Evolutionary conservation across 2,113 vertebrate species (phyloP).

Genomic region (Cyanoramphus novaezelandiae): DNA sequence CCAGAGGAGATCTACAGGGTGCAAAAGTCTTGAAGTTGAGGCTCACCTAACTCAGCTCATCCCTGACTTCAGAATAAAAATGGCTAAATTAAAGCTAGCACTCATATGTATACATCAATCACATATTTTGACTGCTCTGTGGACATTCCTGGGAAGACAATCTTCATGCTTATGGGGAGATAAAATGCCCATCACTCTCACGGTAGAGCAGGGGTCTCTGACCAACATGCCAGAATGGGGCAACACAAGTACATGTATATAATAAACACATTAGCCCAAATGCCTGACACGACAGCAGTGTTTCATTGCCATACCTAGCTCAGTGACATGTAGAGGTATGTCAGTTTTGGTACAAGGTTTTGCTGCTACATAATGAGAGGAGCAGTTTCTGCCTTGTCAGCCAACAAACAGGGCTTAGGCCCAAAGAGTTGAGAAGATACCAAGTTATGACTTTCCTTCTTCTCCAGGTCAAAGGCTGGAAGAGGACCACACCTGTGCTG

Average conservation of each 20-base stretch:
- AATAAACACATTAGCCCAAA: not conserved
- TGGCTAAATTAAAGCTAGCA: not conserved
- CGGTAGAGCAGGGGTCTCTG: not conserved
- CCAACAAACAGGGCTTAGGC: not conserved
- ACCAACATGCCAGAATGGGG: not conserved
- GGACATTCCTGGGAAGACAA: not conserved
- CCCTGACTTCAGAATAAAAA: not conserved
- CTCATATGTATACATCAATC: not conserved
- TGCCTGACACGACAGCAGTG: not conserved
- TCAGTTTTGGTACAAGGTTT: not conserved
- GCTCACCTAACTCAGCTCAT: not conserved
- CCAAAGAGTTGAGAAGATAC: not conserved
- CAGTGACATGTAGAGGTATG: not conserved
- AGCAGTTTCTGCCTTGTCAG: not conserved
- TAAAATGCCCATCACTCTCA: accelerated
- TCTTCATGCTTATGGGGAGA: not conserved
- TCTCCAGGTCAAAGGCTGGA: not conserved
- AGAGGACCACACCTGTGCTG: not conserved
- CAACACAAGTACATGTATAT: not conserved
- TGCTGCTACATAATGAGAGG: not conserved
- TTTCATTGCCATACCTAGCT: not conserved
- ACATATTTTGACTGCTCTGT: not conserved
- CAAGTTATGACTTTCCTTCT: not conserved
- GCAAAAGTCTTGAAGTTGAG: not conserved
- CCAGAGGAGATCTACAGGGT: not conserved